Conservation (phyloP, 2,797 vertebrate species). For the Sphenopsis melanotis region DNA sequence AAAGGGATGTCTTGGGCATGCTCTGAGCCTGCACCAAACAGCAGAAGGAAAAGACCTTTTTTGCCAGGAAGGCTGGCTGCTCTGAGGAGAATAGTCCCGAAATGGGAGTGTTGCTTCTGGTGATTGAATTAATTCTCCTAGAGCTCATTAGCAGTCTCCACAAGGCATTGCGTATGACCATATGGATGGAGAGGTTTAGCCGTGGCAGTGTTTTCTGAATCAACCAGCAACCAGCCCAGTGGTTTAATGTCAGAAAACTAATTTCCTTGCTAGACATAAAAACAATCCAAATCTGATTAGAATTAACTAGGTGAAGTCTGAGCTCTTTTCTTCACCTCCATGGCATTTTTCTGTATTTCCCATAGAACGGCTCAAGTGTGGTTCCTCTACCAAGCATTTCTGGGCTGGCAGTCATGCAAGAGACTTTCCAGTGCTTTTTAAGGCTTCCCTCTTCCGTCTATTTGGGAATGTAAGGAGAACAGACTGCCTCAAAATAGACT, state of each 20-base stretch:
- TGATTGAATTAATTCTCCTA: neutral
- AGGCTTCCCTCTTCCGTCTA: neutral
- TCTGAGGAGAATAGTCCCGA: neutral
- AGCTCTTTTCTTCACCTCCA: conserved; percentile 4
- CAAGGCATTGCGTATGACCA: neutral
- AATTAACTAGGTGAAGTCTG: conserved; percentile 2
- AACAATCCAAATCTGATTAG: neutral
- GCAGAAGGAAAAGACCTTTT: neutral
- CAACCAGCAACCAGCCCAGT: neutral
- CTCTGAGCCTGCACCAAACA: neutral
- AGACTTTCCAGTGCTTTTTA: neutral
- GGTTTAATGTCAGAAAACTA: neutral
- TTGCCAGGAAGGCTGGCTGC: neutral
- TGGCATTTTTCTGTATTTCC: neutral
- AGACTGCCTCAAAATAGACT: conserved; percentile 2
- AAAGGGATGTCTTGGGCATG: neutral
- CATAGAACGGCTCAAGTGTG: rapidly evolving
- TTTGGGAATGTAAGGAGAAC: neutral
- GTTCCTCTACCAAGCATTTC: neutral
- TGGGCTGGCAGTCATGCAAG: neutral
- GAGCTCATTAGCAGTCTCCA: neutral
- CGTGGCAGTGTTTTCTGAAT: neutral
- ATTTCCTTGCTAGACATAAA: conserved; percentile 24
- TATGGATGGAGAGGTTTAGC: neutral
- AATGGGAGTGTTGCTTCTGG: neutral